A percentile compares a stretch with the other conserved stretches of the same genome.
Conservation (phyloP, 2,113 vertebrate genomes). For the Chelonoidis abingdonii region DNA sequence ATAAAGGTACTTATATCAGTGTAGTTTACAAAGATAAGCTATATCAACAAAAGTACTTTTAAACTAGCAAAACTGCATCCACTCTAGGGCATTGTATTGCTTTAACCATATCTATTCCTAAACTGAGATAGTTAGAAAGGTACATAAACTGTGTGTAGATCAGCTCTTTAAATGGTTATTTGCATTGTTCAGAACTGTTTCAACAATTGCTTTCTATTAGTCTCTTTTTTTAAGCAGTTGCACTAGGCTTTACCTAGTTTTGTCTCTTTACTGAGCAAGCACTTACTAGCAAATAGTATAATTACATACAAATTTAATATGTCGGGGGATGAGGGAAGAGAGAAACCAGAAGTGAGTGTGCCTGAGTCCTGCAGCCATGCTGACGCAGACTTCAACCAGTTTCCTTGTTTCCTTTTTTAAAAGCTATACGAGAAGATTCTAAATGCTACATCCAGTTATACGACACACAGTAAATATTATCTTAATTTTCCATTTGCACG, state of each 20-base stretch:
- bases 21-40: neutral
- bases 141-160: neutral
- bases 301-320: neutral
- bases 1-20: neutral
- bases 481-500: neutral
- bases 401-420: neutral
- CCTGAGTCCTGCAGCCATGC: neutral
- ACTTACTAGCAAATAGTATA: neutral
- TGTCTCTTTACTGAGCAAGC: neutral
- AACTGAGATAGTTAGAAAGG: neutral
- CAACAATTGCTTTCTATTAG: neutral
- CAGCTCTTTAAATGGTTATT: neutral
- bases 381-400: neutral
- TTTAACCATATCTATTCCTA: neutral
- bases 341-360: neutral
- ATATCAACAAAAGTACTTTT: neutral
- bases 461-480: slow-evolving; percentile 1
- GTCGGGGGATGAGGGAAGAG: accelerated
- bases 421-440: neutral
- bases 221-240: neutral
- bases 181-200: neutral
- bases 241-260: neutral
- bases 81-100: neutral
- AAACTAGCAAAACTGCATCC: neutral
- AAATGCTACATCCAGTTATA: neutral